phyloP scores from a whole-genome alignment of 2,797 vertebrate genomes.

The Hipposideros larvatus region DNA sequence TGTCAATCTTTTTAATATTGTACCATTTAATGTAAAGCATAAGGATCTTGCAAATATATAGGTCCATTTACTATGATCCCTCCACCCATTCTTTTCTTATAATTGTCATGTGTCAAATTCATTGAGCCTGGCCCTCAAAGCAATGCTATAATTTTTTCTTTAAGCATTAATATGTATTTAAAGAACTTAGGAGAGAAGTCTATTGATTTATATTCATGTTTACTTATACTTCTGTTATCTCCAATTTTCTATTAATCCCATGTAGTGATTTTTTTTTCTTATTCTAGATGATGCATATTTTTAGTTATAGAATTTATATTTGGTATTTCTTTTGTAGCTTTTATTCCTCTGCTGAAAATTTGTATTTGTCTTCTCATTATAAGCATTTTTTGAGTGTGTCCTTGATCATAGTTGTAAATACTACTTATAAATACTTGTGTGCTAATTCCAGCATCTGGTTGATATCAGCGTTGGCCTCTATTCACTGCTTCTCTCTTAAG shows the following conservation, averaged over 20 bases:
- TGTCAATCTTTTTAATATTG: background rate
- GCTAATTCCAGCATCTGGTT: background rate
- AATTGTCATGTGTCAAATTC: background rate
- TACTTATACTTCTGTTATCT: background rate
- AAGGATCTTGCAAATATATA: background rate
- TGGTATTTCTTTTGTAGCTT: background rate
- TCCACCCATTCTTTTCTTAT: background rate
- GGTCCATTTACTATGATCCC: background rate
- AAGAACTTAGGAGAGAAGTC: background rate
- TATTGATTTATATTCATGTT: background rate
- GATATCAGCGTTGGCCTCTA: background rate
- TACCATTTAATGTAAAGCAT: background rate
- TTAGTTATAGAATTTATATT: background rate
- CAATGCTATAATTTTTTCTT: background rate
- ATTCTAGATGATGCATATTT: background rate
- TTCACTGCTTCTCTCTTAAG: background rate
- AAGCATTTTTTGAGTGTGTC: background rate
- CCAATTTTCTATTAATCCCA: background rate
- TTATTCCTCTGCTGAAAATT: background rate
- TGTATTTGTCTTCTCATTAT: background rate
- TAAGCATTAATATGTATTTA: slow-evolving; percentile 5
- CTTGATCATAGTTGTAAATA: background rate
- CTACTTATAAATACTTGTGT: background rate
- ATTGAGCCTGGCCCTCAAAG: background rate
- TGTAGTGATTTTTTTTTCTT: background rate